Evolutionary conservation across 2,888 invertebrate genomes (phyloP).

Genomic region (Dynastes grantii): DNA sequence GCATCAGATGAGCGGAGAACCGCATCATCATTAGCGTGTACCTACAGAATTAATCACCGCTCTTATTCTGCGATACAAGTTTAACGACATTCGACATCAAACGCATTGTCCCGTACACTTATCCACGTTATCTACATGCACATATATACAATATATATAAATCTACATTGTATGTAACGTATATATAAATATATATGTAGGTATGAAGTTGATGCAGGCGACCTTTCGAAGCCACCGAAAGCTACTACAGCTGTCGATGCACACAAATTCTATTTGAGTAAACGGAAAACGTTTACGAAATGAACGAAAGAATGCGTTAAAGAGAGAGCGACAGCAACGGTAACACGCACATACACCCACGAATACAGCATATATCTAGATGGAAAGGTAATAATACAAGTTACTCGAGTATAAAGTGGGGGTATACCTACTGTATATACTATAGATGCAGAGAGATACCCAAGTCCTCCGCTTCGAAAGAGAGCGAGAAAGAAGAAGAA

Average conservation of each 20-base stretch:
- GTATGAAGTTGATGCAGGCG: not conserved
- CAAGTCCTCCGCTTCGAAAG: slow-evolving; percentile 12
- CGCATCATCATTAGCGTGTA: slow-evolving; percentile 3
- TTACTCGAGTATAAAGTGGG: slow-evolving; percentile 31
- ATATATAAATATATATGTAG: not conserved
- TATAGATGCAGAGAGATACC: slow-evolving; percentile 4
- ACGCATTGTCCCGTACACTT: not conserved
- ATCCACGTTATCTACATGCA: not conserved
- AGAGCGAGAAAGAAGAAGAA: slow-evolving; percentile 22
- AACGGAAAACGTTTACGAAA: slow-evolving; percentile 29
- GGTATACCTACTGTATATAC: slow-evolving; percentile 6
- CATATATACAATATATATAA: not conserved
- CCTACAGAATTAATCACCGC: not conserved
- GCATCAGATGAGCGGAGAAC: not conserved
- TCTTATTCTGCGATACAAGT: not conserved
- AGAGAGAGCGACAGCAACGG: not conserved
- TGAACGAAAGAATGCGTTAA: not conserved
- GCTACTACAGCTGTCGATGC: slow-evolving; percentile 25
- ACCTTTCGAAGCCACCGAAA: slow-evolving; percentile 7
- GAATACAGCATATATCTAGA: slow-evolving; percentile 20
- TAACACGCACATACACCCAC: slow-evolving; percentile 22
- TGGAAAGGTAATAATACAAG: slow-evolving; percentile 44
- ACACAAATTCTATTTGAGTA: slow-evolving; percentile 30
- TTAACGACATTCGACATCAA: slow-evolving; percentile 10
- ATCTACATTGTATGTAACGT: not conserved